Percentiles rank a stretch among this genome's conserved stretches.
phyloP scores from a whole-genome alignment of 1,140 invertebrate species.

The Nixonia krombeini region DNA sequence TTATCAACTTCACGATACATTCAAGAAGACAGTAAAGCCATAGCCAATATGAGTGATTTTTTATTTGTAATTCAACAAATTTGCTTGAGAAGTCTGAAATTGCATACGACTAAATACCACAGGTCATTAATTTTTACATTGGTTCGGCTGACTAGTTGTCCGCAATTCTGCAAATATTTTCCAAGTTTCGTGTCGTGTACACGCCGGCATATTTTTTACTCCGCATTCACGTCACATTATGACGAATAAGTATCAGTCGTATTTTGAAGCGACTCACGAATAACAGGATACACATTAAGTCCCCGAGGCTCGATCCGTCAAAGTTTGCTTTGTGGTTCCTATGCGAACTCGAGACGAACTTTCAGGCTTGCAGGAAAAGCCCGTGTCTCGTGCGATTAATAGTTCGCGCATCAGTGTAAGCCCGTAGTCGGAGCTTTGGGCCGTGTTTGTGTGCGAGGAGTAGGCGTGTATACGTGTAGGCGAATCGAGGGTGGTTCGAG shows the following conservation, averaged over 20 bases:
- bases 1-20: no score
- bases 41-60: no score
- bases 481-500: constrained; percentile 39
- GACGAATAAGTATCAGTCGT: constrained; percentile 37
- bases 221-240: constrained; percentile 32
- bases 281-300: constrained; percentile 32
- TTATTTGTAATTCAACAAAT: no score
- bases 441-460: constrained; percentile 4
- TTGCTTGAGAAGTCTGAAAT: no score
- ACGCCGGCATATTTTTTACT: constrained; percentile 28
- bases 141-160: no score
- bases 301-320: constrained; percentile 45
- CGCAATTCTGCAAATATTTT: no score
- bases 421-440: constrained; percentile 9
- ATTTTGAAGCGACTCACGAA: constrained; percentile 46
- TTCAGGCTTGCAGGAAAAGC: constrained; percentile 31
- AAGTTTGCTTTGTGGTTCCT: constrained; percentile 43
- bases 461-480: constrained; percentile 18
- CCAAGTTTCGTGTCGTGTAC: no score
- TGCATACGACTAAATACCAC: no score
- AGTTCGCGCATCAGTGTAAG: constrained; percentile 53
- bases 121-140: no score
- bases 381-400: constrained; percentile 45
- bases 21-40: no score
- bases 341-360: constrained; percentile 38